Evolutionary conservation across 2,888 invertebrate species (phyloP), one percentile per base, ranked within the genome.

Genomic region (Eustalomyia histrio): DNA sequence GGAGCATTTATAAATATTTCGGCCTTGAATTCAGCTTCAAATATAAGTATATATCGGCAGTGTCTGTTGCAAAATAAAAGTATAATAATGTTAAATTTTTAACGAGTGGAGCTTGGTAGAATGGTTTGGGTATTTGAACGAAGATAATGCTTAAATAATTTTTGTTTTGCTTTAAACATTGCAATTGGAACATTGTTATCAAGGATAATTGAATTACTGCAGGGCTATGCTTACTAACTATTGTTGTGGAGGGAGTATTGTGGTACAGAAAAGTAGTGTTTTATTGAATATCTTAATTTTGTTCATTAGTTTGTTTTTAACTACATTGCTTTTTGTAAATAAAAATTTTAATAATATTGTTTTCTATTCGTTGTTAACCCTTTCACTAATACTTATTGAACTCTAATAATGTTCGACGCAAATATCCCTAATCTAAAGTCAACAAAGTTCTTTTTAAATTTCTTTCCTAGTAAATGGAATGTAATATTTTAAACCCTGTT

Each of bases 1-100:
- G 17, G 21, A 63, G 43, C 43, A 76, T 72, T 68, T 76, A 43
- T 24, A 68, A 64, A 35, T 52, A n/a, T 18, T 33, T 10, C 72
- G 68, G 72, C 80, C 80, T 76, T 80, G 80, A 80, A 80, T 58
- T 64, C 33, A 50, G 12, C 57, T 68, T 68, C 17, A 47, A 68
- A 58, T 57, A 8, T 61, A n/a, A n/a, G n/a, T n/a, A 14, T 47
- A 12, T 8, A 21, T 75, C 16, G 18, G 29, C 55, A 69, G 18
- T 63, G 35, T 55, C 55, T 63, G n/a, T 58, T 69, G 24, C 61
- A 55, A 55, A 55, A 12, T 24, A 24, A n/a, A 57, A 47, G n/a
- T n/a, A 47, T 47, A 14, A n/a, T 47, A 47, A 47, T 47, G 14
- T 47, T 47, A 14, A 47, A n/a, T 47, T n/a, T 43, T 47, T 47